Base-by-base conservation (phyloP, 35 echinoderm and acorn worm genomes). In the Holothuria glaberrima region DNA sequence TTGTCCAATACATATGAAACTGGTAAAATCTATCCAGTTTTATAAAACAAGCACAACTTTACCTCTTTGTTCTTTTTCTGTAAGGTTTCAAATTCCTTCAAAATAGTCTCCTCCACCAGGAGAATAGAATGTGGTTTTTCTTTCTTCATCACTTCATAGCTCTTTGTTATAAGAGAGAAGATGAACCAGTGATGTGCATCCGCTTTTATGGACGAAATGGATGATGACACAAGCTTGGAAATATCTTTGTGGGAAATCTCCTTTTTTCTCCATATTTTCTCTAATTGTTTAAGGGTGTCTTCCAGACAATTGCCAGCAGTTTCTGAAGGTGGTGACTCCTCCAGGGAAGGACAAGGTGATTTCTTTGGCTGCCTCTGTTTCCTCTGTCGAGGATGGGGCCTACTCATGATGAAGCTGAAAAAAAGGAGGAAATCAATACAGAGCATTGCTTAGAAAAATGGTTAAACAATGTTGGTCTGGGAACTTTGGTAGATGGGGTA, bases 71-170 rank as follows among this genome's bases (percentile, higher is more conserved):
- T 21, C 50, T 78, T 48, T 1, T 48, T 48, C 5, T 24, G 33
- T 7, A 48, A 78, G 12, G 5, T 50, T 48, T 78, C 38, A n/a
- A 78, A 33, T 19, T 78, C 38, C 38, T 78, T 78, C 74, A 78
- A 48, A 78, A 78, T 78, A 17, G 74, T 20, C 21, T 78, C 74
- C 20, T 78, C 38, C 21, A 78, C 74, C 38, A 18, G 74, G 22
- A 78, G 21, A 7, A 78, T 5, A 0, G 20, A 2, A 9, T 28
- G 21, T 0, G 38, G 50, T 16, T 78, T 78, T 26, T 48, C 50
- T 50, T 78, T 48, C 20, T 28, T 48, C 6, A 52, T 28, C 4
- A 1, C 38, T 19, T 48, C 3, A 26, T 78, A 25, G 4, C 21
- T 28, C 9, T 22, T 48, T 2, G 74, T 48, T 3, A 78, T n/a